Evolutionary conservation across 30 jellyfish, hydroid and myxozoan species (phyloP), one percentile per base, ranked within the genome.

Genomic region (Rhopilema esculentum): DNA sequence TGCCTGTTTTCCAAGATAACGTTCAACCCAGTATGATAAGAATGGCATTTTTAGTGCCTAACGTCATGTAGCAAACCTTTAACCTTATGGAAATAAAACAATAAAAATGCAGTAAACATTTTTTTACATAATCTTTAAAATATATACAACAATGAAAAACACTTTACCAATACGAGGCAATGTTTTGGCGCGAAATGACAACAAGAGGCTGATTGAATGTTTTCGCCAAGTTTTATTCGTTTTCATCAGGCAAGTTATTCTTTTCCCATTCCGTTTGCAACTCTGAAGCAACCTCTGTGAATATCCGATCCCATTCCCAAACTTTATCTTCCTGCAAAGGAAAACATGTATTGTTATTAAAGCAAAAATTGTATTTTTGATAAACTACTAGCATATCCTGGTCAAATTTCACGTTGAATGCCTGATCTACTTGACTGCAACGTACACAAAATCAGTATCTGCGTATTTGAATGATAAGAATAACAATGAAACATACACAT

Each of bases 281-380:
- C 18, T 94, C 97, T 16, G 99, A 94, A 26, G 99, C 90, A 29
- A 94, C 97, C 68, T 94, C 97, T n/a, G 99, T 88, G 85, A 94
- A 94, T 0, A 88, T 63, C 51, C 99, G 97, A 72, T 89, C 99
- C 99, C 99, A 94, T 19, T 94, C 97, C 99, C 99, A 94, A 17
- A 89, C 95, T 61, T 87, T 80, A 81, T 94, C 99, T 12, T 89
- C 99, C 99, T 94, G 63, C 31, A 86, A 80, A 50, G 57, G 48
- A 66, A 72, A 72, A 53, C 9, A 22, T 15, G 27, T 25, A 64
- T 8, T 80, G 32, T 61, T 1, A 26, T 30, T 33, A 30, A 40
- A 0, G 2, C 12, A 53, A 20, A 67, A 63, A 63, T 18, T 19
- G 29, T 9, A 51, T 9, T 9, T 9, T 51, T 51, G 66, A 51